Conservation (phyloP, 2,797 vertebrate genomes). For the Nyctibius grandis region DNA sequence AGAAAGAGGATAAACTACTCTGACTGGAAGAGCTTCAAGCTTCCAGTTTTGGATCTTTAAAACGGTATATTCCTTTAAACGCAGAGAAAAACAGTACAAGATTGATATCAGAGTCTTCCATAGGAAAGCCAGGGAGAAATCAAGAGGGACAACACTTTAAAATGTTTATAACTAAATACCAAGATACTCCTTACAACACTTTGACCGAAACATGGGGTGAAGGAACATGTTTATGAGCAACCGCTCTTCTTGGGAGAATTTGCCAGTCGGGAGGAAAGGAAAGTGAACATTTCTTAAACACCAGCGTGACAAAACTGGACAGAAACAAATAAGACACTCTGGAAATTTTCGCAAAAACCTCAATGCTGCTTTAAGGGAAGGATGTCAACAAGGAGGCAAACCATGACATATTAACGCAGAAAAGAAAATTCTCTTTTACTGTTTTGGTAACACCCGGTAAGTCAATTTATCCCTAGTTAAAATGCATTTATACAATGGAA, state of each 20-base stretch:
- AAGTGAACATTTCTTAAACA: background rate
- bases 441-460: background rate
- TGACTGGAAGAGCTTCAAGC: background rate
- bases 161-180: background rate
- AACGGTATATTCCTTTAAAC: background rate
- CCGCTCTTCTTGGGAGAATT: background rate
- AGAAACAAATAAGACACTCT: background rate
- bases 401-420: background rate
- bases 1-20: background rate
- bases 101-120: background rate
- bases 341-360: background rate
- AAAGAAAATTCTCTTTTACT: background rate
- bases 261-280: background rate
- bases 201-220: background rate
- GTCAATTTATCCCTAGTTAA: slow-evolving; percentile 7
- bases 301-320: background rate
- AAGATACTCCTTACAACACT: background rate
- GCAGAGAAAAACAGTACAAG: background rate
- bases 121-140: background rate
- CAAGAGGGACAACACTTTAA: background rate
- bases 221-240: background rate
- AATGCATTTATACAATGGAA: slow-evolving; percentile 1
- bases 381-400: background rate
- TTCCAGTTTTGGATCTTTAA: background rate
- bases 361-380: background rate